phyloP scores from a whole-genome alignment of 2,888 invertebrate species.

The Rhogogaster chlorosoma region DNA sequence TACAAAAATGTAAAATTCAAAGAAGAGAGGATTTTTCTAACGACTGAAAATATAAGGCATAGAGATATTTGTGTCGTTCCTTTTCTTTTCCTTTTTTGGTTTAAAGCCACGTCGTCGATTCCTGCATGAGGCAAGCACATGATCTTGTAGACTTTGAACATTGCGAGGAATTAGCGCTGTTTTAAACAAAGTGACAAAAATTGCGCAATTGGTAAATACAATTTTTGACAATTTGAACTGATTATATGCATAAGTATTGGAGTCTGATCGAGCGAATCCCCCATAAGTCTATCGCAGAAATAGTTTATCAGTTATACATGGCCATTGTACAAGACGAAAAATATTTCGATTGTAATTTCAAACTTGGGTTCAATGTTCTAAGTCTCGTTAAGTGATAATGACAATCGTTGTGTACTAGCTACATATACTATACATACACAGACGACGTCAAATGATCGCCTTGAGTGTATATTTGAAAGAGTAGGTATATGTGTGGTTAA shows the following conservation, averaged over 20 bases:
- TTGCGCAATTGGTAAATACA: neutral
- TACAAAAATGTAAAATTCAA: neutral
- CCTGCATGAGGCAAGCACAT: neutral
- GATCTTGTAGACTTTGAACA: conserved; percentile 1
- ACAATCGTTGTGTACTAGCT: neutral
- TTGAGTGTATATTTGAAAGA: neutral
- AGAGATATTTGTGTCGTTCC: neutral
- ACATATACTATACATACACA: neutral
- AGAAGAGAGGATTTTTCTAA: neutral
- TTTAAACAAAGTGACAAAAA: neutral
- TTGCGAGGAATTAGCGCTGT: neutral
- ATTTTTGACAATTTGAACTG: conserved; percentile 2
- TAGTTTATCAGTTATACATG: neutral
- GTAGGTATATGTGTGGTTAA: too few species aligned
- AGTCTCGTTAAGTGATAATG: neutral
- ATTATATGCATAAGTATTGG: neutral
- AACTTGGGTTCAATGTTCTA: neutral
- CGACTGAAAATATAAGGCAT: neutral
- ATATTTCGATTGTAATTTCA: neutral
- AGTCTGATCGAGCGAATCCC: neutral
- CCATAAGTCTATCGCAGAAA: neutral
- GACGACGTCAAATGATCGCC: neutral
- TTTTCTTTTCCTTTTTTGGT: neutral
- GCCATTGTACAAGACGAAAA: neutral
- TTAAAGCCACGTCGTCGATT: neutral